Percentiles rank a stretch among this genome's conserved stretches.
phyloP scores from a whole-genome alignment of 2,113 vertebrate genomes.

The Ictalurus punctatus region DNA sequence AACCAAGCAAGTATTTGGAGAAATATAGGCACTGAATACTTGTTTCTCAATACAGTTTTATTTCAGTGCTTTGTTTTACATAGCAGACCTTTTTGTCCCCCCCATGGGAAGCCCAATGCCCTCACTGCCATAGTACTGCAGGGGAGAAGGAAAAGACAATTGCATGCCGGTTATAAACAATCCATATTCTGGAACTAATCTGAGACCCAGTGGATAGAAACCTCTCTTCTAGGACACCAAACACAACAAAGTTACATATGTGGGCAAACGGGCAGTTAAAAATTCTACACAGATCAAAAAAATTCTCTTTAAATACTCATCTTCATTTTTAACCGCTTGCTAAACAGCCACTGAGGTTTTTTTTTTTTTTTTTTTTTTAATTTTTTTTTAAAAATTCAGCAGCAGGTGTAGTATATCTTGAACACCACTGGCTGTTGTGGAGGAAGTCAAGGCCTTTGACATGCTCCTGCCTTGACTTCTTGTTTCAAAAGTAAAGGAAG shows the following conservation, averaged over 20 bases:
- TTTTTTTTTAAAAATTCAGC: too few species aligned
- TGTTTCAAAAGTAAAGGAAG: background rate
- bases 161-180: background rate
- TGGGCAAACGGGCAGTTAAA: background rate
- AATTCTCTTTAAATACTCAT: background rate
- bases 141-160: background rate
- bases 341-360: background rate
- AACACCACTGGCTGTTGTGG: background rate
- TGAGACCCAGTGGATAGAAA: background rate
- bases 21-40: background rate
- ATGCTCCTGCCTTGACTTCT: background rate
- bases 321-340: background rate
- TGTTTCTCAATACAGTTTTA: background rate
- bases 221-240: background rate
- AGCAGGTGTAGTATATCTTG: background rate
- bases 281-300: background rate
- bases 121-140: background rate
- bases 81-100: background rate
- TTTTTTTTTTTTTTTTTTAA: background rate
- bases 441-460: background rate
- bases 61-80: background rate
- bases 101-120: background rate
- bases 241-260: background rate
- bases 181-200: background rate
- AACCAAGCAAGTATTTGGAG: background rate